A percentile compares a stretch with the other conserved stretches of the same genome.
phyloP scores from a whole-genome alignment of 2,888 invertebrate species.

The Trichopria drosophilae region DNA sequence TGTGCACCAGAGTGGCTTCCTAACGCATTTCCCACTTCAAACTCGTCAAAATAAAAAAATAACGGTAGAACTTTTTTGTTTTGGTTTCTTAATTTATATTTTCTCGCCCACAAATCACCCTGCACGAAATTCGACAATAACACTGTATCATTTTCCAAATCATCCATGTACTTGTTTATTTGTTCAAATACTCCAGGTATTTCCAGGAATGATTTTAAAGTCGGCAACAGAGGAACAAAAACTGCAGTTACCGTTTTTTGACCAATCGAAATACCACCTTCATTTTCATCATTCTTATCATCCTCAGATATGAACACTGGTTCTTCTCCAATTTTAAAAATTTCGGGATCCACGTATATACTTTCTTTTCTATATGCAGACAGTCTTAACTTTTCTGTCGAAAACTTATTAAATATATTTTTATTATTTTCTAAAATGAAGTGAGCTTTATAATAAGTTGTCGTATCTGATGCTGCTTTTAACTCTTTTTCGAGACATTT shows the following conservation, averaged over 20 bases:
- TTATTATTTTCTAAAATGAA: conserved; percentile 31
- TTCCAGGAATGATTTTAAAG: conserved; percentile 20
- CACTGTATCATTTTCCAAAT: conserved; percentile 6
- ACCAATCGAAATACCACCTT: no score
- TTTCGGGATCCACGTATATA: conserved; percentile 28
- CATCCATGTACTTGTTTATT: conserved; percentile 7
- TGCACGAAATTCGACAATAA: conserved; percentile 2
- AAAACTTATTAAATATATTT: conserved; percentile 24
- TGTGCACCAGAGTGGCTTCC: conserved; percentile 30
- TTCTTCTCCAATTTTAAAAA: conserved; percentile 26
- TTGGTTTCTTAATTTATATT: no score
- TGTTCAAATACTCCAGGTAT: conserved; percentile 12
- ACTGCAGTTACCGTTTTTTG: conserved; percentile 18
- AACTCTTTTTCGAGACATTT: no score
- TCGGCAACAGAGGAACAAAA: conserved; percentile 21
- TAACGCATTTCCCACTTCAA: no score
- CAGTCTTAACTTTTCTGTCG: conserved; percentile 27
- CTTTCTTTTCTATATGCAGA: conserved; percentile 23
- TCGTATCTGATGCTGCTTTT: no score
- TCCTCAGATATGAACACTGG: conserved; percentile 8
- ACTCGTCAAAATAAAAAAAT: no score
- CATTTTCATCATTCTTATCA: conserved; percentile 8
- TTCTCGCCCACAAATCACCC: no score
- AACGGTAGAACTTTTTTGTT: no score
- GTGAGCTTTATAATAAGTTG: no score